Percentiles rank a stretch among this genome's conserved stretches.
These are phyloP conservation scores for Philaethria dido DNA, from an alignment of 2,888 invertebrate genomes.

Conservation along the genomic window DNA sequence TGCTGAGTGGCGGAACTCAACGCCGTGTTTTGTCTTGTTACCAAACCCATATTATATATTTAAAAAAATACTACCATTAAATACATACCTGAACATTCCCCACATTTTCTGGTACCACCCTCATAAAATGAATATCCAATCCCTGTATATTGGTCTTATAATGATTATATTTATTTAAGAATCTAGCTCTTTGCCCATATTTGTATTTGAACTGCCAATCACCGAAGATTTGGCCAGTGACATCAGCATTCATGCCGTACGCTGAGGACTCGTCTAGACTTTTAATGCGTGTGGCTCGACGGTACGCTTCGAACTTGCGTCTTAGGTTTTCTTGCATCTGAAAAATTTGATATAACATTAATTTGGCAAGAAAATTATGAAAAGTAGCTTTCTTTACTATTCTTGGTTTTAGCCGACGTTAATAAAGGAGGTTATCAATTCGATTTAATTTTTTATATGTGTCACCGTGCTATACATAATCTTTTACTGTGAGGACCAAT, in stretches of 20 bases:
- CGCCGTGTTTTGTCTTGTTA: too few relatives aligned
- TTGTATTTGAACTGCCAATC: slow-evolving; percentile 92
- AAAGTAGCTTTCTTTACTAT: too few relatives aligned
- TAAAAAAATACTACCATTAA: too few relatives aligned
- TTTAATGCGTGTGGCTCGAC: slow-evolving; percentile 59
- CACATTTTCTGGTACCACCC: slow-evolving; percentile 82
- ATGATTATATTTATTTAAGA: slow-evolving; percentile 89
- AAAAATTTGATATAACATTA: slow-evolving; percentile 29
- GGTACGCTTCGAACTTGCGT: slow-evolving; percentile 76
- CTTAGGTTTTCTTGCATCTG: slow-evolving; percentile 83
- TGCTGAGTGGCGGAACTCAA: too few relatives aligned
- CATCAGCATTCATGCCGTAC: slow-evolving; percentile 91
- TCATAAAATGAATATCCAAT: slow-evolving; percentile 89
- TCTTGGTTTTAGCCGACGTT: too few relatives aligned
- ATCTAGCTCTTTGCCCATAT: slow-evolving; percentile 80
- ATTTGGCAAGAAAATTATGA: neutral
- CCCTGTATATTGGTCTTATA: slow-evolving; percentile 90
- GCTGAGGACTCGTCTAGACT: slow-evolving; percentile 87
- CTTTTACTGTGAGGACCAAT: too few relatives aligned
- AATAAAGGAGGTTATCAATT: too few relatives aligned
- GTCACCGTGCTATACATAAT: too few relatives aligned
- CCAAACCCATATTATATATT: too few relatives aligned
- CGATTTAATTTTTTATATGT: too few relatives aligned
- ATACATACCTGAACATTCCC: slow-evolving; percentile 58
- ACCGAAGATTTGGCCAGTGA: slow-evolving; percentile 85